A percentile compares a stretch with the other conserved stretches of the same genome.
Conservation (phyloP, 2,113 vertebrate species). For the Sarotherodon lohbergeri region DNA sequence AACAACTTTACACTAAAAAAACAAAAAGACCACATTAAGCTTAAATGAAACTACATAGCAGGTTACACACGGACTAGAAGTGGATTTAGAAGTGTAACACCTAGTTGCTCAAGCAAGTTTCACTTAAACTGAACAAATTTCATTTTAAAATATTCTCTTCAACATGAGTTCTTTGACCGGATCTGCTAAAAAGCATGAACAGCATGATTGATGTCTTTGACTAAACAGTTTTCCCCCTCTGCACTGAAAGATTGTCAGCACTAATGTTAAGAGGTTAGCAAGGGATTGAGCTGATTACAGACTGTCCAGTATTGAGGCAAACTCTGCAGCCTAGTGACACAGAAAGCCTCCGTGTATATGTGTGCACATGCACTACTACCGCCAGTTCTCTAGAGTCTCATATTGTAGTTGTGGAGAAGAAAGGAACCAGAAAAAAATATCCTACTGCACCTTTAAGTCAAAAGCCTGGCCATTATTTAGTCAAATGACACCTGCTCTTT, state of each 20-base stretch:
- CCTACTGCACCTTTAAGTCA: neutral
- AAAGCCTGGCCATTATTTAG: neutral
- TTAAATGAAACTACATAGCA: neutral
- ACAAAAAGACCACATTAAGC: neutral
- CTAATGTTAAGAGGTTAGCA: neutral
- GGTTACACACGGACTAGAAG: neutral
- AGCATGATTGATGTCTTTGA: neutral
- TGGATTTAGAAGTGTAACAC: neutral
- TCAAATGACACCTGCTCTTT: neutral
- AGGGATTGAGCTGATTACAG: neutral
- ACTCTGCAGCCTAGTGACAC: neutral
- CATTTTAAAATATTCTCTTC: neutral
- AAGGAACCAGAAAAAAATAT: neutral
- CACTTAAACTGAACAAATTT: fast-evolving
- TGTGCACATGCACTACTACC: neutral
- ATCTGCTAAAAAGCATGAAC: neutral
- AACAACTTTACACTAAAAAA: neutral
- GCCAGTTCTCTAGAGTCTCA: neutral
- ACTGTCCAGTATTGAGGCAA: neutral
- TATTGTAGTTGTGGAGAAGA: neutral
- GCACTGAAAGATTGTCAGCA: neutral
- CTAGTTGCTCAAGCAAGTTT: neutral
- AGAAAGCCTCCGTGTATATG: neutral
- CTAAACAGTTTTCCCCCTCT: neutral
- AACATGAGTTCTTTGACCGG: neutral